Evolutionary conservation across 2,888 invertebrate genomes (phyloP).

Genomic region (Dyspetes luteomarginatus): DNA sequence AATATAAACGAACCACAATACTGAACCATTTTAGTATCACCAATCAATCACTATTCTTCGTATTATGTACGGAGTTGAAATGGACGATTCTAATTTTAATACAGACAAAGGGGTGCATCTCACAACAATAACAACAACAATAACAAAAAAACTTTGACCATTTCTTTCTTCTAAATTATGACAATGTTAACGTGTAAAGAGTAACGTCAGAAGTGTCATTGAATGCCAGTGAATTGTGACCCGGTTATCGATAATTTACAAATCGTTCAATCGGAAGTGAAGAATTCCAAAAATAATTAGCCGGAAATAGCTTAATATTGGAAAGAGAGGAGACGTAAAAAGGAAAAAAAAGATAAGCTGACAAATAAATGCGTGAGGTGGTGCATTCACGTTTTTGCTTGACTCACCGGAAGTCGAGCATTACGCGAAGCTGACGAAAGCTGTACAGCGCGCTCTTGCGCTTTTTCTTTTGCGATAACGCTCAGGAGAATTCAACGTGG

Average conservation of each 20-base stretch:
- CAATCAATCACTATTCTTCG: not conserved
- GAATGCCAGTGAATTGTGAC: slow-evolving; percentile 26
- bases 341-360: slow-evolving; percentile 29
- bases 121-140: slow-evolving; percentile 9
- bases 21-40: too few species aligned
- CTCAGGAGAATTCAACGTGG: not conserved
- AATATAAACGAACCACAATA: too few species aligned
- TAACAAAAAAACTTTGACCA: not conserved
- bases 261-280: slow-evolving; percentile 15
- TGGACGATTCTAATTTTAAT: slow-evolving; percentile 55
- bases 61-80: slow-evolving; percentile 9
- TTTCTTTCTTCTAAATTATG: not conserved
- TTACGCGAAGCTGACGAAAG: slow-evolving; percentile 78
- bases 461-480: slow-evolving; percentile 23
- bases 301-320: not conserved
- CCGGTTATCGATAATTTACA: slow-evolving; percentile 6
- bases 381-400: slow-evolving; percentile 70
- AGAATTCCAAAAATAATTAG: not conserved
- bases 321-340: not conserved
- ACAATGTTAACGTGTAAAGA: slow-evolving; percentile 8
- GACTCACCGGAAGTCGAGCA: slow-evolving; percentile 73
- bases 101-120: slow-evolving; percentile 44
- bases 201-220: slow-evolving; percentile 6
- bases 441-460: slow-evolving; percentile 60
- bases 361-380: slow-evolving; percentile 74